Evolutionary conservation across 2,113 vertebrate species (phyloP).

Genomic region (Ammodytes marinus): DNA sequence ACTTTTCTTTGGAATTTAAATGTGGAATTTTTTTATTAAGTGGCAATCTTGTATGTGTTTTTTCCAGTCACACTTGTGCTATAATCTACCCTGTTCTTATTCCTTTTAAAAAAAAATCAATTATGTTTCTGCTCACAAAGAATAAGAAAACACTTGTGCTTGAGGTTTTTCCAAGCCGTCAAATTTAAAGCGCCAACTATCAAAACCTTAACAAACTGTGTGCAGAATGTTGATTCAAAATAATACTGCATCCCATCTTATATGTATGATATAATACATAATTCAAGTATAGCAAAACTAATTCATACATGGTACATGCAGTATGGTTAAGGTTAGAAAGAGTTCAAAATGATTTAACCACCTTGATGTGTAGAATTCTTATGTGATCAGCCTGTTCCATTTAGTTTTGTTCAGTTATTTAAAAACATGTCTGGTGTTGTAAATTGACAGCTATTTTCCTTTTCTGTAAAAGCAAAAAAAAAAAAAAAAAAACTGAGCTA

Average conservation of each 20-base stretch:
- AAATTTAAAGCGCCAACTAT: background rate
- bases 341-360: background rate
- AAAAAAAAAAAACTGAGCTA: too few species aligned
- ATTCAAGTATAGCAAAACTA: background rate
- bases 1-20: background rate
- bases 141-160: background rate
- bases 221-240: constrained; percentile 4
- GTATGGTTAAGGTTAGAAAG: background rate
- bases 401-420: background rate
- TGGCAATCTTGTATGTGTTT: background rate
- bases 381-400: background rate
- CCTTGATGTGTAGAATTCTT: background rate
- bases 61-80: background rate
- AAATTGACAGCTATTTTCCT: background rate
- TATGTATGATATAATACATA: background rate
- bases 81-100: background rate
- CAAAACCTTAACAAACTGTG: background rate
- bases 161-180: background rate
- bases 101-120: background rate
- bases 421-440: background rate
- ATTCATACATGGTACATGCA: background rate
- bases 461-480: background rate
- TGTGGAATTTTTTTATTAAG: background rate
- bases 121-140: background rate
- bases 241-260: background rate